phyloP scores from a whole-genome alignment of 2,888 invertebrate genomes.

The Teleiodes luculella region DNA sequence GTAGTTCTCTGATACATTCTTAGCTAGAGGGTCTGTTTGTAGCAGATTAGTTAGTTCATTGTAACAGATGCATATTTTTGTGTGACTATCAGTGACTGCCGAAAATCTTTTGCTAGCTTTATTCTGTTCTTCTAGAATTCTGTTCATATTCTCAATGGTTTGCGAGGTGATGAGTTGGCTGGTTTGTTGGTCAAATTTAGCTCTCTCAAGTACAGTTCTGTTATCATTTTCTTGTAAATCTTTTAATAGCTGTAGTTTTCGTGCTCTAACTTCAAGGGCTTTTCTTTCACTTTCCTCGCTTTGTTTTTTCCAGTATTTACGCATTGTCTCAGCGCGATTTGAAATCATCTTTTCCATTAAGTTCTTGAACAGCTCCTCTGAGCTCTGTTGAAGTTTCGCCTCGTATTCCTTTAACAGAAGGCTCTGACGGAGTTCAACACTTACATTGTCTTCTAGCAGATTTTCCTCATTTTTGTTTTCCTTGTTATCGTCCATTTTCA shows the following conservation, averaged over 20 bases:
- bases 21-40: constrained; percentile 59
- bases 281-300: constrained; percentile 55
- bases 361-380: constrained; percentile 49
- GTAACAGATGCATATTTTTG: constrained; percentile 75
- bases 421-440: constrained; percentile 54
- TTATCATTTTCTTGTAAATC: constrained; percentile 74
- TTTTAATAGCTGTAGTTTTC: constrained; percentile 60
- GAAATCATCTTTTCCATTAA: constrained; percentile 57
- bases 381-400: constrained; percentile 45
- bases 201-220: constrained; percentile 55
- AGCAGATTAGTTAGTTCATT: constrained; percentile 74
- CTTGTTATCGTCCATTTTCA: constrained; percentile 20
- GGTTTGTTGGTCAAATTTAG: constrained; percentile 72
- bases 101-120: constrained; percentile 68
- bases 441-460: constrained; percentile 52
- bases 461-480: constrained; percentile 42
- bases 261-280: constrained; percentile 61
- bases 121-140: constrained; percentile 71
- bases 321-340: constrained; percentile 51
- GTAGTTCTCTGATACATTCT: constrained; percentile 63
- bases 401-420: constrained; percentile 58
- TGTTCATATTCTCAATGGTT: constrained; percentile 69
- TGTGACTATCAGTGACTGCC: constrained; percentile 77
- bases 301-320: constrained; percentile 51
- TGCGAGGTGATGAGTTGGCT: constrained; percentile 61